Evolutionary conservation across 2,113 vertebrate species (phyloP).

Genomic region (Cacatua alba): DNA sequence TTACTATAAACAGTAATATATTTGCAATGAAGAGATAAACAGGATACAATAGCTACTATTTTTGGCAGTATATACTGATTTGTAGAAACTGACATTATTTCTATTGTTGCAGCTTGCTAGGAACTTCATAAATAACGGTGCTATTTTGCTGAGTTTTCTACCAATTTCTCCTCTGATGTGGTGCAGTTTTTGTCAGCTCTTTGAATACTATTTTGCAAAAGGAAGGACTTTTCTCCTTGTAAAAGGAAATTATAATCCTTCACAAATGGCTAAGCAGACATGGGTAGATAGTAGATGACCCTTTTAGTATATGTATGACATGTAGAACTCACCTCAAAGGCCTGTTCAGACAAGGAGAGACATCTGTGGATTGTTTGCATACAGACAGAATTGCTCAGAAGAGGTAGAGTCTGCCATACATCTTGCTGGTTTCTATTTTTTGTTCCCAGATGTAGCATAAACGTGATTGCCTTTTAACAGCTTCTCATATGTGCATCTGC

Average conservation of each 20-base stretch:
- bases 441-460: neutral
- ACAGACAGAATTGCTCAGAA: neutral
- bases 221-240: neutral
- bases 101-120: neutral
- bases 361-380: neutral
- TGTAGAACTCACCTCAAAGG: neutral
- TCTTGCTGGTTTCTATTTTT: neutral
- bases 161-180: neutral
- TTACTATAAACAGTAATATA: neutral
- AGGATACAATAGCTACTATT: neutral
- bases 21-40: neutral
- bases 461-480: neutral
- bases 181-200: neutral
- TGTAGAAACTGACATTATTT: neutral
- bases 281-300: neutral
- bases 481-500: neutral
- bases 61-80: neutral
- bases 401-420: neutral
- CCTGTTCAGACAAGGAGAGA: neutral
- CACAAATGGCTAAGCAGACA: neutral
- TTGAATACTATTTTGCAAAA: neutral
- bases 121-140: neutral
- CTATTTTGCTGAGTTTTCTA: neutral
- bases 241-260: neutral
- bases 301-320: neutral